phyloP scores from a whole-genome alignment of 2,113 vertebrate species.

The Hippocampus barbouri region DNA sequence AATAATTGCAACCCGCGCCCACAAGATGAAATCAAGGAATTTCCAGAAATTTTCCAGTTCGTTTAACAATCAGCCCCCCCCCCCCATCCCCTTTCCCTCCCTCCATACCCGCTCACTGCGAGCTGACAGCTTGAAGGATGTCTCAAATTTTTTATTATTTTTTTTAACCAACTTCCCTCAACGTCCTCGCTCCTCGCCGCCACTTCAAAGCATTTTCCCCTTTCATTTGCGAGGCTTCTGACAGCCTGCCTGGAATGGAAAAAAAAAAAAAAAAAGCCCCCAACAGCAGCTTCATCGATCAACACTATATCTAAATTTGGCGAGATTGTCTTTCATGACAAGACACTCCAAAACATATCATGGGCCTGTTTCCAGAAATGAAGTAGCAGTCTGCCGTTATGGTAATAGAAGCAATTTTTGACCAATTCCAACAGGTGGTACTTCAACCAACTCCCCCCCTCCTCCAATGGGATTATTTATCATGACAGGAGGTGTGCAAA shows the following conservation, averaged over 20 bases:
- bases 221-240: background rate
- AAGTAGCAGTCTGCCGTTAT: background rate
- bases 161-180: slow-evolving; percentile 11
- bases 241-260: background rate
- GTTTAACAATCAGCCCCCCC: slow-evolving; percentile 28
- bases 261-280: background rate
- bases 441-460: background rate
- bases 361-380: background rate
- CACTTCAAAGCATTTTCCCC: slow-evolving; percentile 16
- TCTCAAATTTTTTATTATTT: slow-evolving; percentile 26
- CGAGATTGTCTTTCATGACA: background rate
- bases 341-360: background rate
- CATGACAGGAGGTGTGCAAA: background rate
- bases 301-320: background rate
- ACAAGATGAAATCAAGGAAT: slow-evolving; percentile 23
- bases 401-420: background rate
- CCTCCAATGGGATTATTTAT: background rate
- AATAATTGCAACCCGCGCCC: slow-evolving; percentile 4
- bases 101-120: slow-evolving; percentile 26
- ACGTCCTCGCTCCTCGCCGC: background rate
- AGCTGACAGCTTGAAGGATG: slow-evolving; percentile 57
- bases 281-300: background rate
- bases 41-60: slow-evolving; percentile 11
- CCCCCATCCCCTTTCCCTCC: background rate
- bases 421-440: background rate